Conservation (phyloP, 2,888 invertebrate species). For the Tipula lateralis region DNA sequence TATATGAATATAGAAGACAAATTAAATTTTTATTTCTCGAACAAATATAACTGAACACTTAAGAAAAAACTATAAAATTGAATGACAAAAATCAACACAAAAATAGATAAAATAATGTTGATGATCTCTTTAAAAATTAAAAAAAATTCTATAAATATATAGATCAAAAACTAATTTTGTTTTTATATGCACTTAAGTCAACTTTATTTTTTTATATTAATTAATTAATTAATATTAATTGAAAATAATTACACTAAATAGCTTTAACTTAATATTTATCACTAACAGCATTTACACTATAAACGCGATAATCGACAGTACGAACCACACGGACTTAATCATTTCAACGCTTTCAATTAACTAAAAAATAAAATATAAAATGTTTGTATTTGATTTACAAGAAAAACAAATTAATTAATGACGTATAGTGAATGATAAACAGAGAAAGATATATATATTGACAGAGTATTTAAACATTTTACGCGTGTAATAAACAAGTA, state of each 20-base stretch:
- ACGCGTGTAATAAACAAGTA: not conserved
- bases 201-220: not conserved
- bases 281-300: not conserved
- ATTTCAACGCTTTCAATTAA: not conserved
- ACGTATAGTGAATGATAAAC: not conserved
- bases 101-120: not conserved
- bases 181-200: not conserved
- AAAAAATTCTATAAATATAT: not conserved
- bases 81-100: not conserved
- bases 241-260: not conserved
- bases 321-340: not conserved
- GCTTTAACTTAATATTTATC: not conserved
- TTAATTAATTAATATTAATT: not conserved
- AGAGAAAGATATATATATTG: not conserved
- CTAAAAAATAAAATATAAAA: too few species aligned
- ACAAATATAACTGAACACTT: not conserved
- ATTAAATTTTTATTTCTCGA: not conserved
- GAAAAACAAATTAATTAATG: not conserved
- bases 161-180: not conserved
- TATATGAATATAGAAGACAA: not conserved
- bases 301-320: not conserved
- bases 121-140: not conserved
- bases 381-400: not conserved
- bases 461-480: not conserved
- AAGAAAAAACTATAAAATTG: not conserved